These are phyloP conservation scores for Sitophilus oryzae DNA, from an alignment of 1,140 invertebrate species.

Conservation along the genomic window DNA sequence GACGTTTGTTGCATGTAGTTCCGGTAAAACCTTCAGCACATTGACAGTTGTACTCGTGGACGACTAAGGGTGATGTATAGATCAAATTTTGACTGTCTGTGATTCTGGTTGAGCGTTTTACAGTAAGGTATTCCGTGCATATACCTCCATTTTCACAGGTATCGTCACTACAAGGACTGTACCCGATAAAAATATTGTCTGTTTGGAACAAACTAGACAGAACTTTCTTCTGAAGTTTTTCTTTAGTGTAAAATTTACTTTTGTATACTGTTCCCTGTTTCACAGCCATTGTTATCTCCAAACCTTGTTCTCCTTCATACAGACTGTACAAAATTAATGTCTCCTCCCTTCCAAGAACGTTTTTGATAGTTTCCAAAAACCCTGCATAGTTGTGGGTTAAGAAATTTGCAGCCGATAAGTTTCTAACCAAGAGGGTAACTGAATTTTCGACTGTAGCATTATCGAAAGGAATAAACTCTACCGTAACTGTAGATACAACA, in stretches of 20 bases:
- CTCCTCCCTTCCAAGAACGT: constrained; percentile 57
- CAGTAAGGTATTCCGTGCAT: constrained; percentile 66
- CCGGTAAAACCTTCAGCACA: constrained; percentile 76
- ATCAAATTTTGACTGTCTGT: constrained; percentile 73
- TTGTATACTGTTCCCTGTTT: constrained; percentile 51
- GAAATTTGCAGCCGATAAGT: constrained; percentile 68
- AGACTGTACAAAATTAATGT: constrained; percentile 67
- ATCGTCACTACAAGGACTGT: constrained; percentile 63
- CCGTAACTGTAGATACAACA: constrained; percentile 75
- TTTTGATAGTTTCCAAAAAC: constrained; percentile 64
- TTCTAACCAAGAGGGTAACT: constrained; percentile 66
- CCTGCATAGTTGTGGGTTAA: constrained; percentile 66
- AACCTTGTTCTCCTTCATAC: constrained; percentile 52
- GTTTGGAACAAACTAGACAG: constrained; percentile 58
- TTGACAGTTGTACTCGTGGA: constrained; percentile 71
- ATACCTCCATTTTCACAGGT: constrained; percentile 70
- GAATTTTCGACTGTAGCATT: constrained; percentile 79
- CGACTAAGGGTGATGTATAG: constrained; percentile 71
- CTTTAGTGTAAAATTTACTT: constrained; percentile 55
- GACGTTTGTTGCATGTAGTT: constrained; percentile 69
- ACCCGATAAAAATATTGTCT: constrained; percentile 56
- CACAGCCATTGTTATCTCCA: constrained; percentile 67
- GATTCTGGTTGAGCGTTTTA: constrained; percentile 63
- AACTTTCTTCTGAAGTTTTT: constrained; percentile 58
- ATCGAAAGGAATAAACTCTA: constrained; percentile 74